phyloP scores from a whole-genome alignment of 1,140 invertebrate species.

The Coptotermes formosanus region DNA sequence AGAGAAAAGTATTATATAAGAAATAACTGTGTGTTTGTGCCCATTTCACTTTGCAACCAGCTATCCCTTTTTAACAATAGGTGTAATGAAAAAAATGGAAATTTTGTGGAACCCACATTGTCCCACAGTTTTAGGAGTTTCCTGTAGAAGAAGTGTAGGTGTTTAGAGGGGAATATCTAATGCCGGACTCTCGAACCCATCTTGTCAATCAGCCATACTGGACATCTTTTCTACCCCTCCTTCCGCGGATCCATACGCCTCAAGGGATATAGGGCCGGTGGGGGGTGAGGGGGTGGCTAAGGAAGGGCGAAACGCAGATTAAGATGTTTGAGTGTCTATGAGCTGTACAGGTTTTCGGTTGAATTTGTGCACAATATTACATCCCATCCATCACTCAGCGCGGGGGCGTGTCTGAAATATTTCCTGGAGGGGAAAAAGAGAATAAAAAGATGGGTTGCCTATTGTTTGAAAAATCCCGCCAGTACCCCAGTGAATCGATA shows the following conservation, averaged over 20 bases:
- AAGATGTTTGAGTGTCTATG: neutral
- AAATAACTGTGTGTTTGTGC: neutral
- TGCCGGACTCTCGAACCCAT: neutral
- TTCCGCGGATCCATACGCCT: constrained; percentile 22
- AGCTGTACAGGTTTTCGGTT: neutral
- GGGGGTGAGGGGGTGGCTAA: neutral
- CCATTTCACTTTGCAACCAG: neutral
- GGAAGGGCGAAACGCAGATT: neutral
- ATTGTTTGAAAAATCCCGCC: constrained; percentile 43
- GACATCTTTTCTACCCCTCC: constrained; percentile 22
- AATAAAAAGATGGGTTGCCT: constrained; percentile 28
- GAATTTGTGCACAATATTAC: neutral
- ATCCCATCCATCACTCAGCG: neutral
- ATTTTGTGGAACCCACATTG: neutral
- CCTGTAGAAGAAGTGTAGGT: neutral
- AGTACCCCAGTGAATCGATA: constrained; percentile 38
- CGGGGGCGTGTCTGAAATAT: constrained; percentile 31
- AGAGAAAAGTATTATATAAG: neutral
- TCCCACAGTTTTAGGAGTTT: neutral
- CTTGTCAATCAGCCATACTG: constrained; percentile 24
- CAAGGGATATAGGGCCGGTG: neutral
- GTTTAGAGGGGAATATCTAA: neutral
- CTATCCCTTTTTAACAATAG: neutral
- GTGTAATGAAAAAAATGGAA: neutral
- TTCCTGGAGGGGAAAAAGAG: constrained; percentile 7